Percentiles rank a stretch among this genome's conserved stretches.
Conservation (phyloP, 2,113 vertebrate species). For the Campylomormyrus numenius region DNA sequence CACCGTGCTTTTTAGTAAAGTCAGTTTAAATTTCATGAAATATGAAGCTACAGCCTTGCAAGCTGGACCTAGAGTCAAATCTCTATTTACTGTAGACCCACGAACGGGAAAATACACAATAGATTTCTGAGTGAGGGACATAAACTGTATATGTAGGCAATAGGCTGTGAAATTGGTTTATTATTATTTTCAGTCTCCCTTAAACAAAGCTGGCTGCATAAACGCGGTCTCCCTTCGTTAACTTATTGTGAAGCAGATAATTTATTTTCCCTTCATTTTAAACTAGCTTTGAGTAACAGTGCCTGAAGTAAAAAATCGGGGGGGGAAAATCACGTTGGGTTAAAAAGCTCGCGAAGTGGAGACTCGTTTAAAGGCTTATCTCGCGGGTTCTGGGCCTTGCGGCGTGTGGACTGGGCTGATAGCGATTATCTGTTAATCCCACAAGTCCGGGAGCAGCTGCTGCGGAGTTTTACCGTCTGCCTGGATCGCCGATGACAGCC, state of each 20-base stretch:
- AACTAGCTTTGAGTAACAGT: neutral
- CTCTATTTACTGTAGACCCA: neutral
- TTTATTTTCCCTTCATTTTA: neutral
- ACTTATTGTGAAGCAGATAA: neutral
- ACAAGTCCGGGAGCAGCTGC: neutral
- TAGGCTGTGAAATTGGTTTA: neutral
- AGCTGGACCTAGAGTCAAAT: neutral
- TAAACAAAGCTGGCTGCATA: neutral
- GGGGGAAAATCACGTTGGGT: neutral
- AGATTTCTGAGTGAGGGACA: neutral
- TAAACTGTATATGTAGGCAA: neutral
- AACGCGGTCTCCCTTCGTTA: neutral
- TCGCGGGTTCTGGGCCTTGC: neutral
- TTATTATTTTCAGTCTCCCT: neutral
- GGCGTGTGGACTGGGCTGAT: conserved; percentile 5
- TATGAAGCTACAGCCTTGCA: neutral
- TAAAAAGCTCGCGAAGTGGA: neutral
- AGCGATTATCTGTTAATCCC: conserved; percentile 18
- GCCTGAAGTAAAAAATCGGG: neutral
- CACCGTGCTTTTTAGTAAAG: neutral
- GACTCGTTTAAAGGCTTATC: conserved; percentile 9
- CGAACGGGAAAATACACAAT: neutral
- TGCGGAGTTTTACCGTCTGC: neutral
- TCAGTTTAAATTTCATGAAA: neutral
- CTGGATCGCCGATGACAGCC: neutral